Evolutionary conservation across 1,140 invertebrate species (phyloP), one percentile per base, ranked within the genome.

Genomic region (Harlomillsia oculata): DNA sequence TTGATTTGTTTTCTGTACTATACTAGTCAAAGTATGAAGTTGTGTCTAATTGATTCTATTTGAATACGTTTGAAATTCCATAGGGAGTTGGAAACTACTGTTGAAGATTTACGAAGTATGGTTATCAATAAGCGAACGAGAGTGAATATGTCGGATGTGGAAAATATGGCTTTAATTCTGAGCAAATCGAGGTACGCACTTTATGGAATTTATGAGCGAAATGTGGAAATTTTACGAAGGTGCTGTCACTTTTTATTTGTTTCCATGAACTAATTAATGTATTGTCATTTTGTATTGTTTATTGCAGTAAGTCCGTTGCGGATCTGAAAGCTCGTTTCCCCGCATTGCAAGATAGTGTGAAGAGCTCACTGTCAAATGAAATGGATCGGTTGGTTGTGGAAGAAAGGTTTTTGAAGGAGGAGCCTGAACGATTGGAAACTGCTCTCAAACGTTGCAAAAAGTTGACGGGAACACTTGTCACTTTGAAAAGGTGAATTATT

Each of bases 121-220:
- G 93, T 97, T 0, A 91, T 97, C 43, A 95, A 93, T 73, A 80
- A 89, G 51, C 86, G 92, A 69, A 94, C 89, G 40, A 79, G 91
- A 32, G 92, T 97, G 11, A 96, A 95, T 69, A 93, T 95, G 87
- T 82, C 84, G 0, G 93, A 97, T 69, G 92, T 98, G 2, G 94
- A 98, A 70, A 87, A 88, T 65, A 95, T 97, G 81, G 93, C 93
- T 16, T 76, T 97, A 60, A 81, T 94, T 53, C 75, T 98, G 16
- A 90, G 84, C 70, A 81, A 86, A 72, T 83, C 86, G 53, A 87
- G 81, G 82, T 84, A 63, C 64, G 54, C 9, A 32, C 21, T n/a
- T 45, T 44, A 14, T 45, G 21, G 4, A 45, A 29, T 11, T 28
- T 13, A 6, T 16, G 16, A 29, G 11, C 5, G 8, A 18, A 53